These are phyloP conservation scores for Ypsolopha sequella DNA, from an alignment of 2,888 invertebrate genomes.

Conservation along the genomic window DNA sequence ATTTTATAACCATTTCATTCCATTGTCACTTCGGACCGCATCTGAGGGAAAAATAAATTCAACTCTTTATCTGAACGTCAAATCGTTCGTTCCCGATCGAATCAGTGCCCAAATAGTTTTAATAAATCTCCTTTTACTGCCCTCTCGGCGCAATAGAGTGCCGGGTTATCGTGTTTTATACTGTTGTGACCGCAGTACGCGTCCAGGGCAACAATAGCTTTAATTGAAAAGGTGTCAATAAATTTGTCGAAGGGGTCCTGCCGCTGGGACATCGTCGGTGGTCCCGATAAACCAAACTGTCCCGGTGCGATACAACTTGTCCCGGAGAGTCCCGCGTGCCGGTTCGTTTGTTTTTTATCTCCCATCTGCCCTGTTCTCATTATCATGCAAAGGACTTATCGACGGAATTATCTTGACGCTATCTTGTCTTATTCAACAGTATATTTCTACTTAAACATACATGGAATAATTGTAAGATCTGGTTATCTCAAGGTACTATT, in stretches of 20 bases:
- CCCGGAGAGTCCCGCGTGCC: constrained; percentile 19
- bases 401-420: constrained; percentile 32
- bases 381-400: constrained; percentile 47
- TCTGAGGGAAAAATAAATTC: constrained; percentile 66
- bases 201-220: constrained; percentile 60
- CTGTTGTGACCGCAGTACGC: constrained; percentile 58
- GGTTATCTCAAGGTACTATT: no score
- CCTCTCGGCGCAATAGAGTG: constrained; percentile 49
- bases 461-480: no score
- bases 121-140: constrained; percentile 71
- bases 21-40: constrained; percentile 59
- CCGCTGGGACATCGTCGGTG: constrained; percentile 53
- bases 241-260: constrained; percentile 46
- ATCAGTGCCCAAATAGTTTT: constrained; percentile 70
- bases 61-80: constrained; percentile 70
- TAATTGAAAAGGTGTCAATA: constrained; percentile 71
- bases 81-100: constrained; percentile 69
- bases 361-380: constrained; percentile 50
- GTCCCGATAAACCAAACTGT: constrained; percentile 50
- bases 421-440: constrained; percentile 25
- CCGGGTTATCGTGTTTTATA: constrained; percentile 65
- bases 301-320: constrained; percentile 37
- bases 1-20: constrained; percentile 70
- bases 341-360: constrained; percentile 57
- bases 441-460: no score